Base-by-base conservation (phyloP, 2,888 invertebrate species). In the Creontiades dilutus region DNA sequence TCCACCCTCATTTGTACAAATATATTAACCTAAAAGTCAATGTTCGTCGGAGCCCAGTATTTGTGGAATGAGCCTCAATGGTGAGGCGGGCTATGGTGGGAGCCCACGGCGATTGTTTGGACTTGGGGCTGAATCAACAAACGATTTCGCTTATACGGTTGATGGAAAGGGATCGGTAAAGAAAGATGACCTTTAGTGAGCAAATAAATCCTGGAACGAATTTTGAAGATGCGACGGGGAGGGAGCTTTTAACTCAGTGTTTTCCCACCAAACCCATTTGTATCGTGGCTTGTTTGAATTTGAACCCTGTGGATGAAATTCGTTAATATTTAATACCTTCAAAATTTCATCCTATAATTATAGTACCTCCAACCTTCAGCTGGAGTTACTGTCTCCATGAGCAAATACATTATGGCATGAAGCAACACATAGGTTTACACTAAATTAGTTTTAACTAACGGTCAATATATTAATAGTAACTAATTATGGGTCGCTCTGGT, bases 11-110 rank as follows among this genome's bases (percentile, higher is more conserved):
- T n/a, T 82, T 52, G 27, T 52, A 48, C 82, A 82, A 82, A 82
- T 48, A 82, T 82, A 82, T 82, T 82, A 52, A 82, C 82, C 52
- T 52, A 7, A 48, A 52, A 52, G 82, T 82, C 82, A 82, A 82
- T 82, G 82, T 14, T 68, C 27, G 68, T 23, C 68, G 23, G 68
- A 68, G 23, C 68, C 12, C 68, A 12, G 68, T 68, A 68, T 68
- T 68, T 68, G 68, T 68, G 19, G 68, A 68, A 68, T 68, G 23
- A n/a, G 68, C 9, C 12, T 19, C 68, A 68, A 68, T 68, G 23
- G 68, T 23, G 68, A 5, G 1, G 57, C 7, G 57, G 68, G 23
- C 23, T 23, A 23, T 7, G 68, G 9, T 68, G 68, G 68, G 23
- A 61, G 1, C 61, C 61, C 61, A 52, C 57, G 57, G 68, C 23